These are phyloP conservation scores for Rhinichthys osculus DNA, from an alignment of 2,797 vertebrate genomes.

Conservation along the genomic window DNA sequence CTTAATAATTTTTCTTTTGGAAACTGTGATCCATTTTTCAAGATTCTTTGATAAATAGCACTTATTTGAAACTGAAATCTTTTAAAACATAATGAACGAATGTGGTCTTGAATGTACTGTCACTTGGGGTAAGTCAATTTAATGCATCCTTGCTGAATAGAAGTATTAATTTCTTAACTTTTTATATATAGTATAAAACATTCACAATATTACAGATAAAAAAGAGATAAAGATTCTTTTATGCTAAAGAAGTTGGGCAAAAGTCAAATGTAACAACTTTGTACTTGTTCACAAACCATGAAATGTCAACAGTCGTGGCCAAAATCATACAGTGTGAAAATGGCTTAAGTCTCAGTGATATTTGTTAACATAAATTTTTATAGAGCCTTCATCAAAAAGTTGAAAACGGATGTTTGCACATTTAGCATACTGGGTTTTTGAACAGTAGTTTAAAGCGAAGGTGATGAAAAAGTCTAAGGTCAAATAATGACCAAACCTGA, in stretches of 20 bases:
- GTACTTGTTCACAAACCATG: constrained; percentile 2
- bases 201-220: not conserved
- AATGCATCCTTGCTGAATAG: not conserved
- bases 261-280: not conserved
- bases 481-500: not conserved
- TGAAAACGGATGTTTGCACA: not conserved
- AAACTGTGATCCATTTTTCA: not conserved
- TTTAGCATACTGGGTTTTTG: not conserved
- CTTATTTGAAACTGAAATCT: not conserved
- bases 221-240: not conserved
- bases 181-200: not conserved
- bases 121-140: not conserved
- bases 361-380: constrained; percentile 3
- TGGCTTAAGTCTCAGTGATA: not conserved
- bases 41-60: not conserved
- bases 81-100: not conserved
- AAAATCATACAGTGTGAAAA: not conserved
- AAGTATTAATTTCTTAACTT: not conserved
- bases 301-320: not conserved
- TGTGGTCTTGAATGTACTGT: not conserved
- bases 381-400: not conserved
- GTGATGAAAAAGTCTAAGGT: not conserved
- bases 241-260: not conserved
- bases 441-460: not conserved
- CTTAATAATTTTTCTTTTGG: not conserved